Evolutionary conservation across 2,797 vertebrate species (phyloP), one percentile per base, ranked within the genome.

Genomic region (Orestias chungarensis): DNA sequence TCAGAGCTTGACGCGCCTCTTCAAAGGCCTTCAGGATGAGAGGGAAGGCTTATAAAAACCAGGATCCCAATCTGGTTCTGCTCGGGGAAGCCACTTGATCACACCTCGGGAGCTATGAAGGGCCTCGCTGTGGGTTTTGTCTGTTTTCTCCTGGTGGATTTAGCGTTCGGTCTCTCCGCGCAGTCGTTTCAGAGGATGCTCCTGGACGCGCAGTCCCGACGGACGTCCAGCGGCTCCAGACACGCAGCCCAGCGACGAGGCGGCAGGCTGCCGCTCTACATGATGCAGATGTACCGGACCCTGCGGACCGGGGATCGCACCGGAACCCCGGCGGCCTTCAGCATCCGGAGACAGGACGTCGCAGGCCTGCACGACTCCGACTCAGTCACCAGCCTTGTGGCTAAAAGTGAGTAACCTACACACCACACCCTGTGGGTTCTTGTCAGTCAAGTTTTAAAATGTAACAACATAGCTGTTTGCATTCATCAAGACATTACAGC

Each of bases 381-480:
- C 74, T 93, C 93, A 0, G 94, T 96, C 8, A 75, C 94, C 82
- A 96, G 95, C 80, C 89, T 96, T 1, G 88, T 90, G 3, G 95
- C 95, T 0, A 95, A 95, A 87, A 92, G 96, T 96, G 77, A 94
- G 95, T n/a, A n/a, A n/a, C n/a, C n/a, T n/a, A n/a, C n/a, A n/a
- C n/a, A n/a, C n/a, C n/a, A n/a, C n/a, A n/a, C n/a, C n/a, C n/a
- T n/a, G n/a, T n/a, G n/a, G n/a, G n/a, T n/a, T n/a, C n/a, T n/a
- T n/a, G n/a, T n/a, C n/a, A n/a, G n/a, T n/a, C n/a, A n/a, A n/a
- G n/a, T n/a, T n/a, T n/a, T n/a, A n/a, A n/a, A n/a, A n/a, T n/a
- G n/a, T n/a, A n/a, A n/a, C n/a, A n/a, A n/a, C n/a, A n/a, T n/a
- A n/a, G n/a, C n/a, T n/a, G n/a, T n/a, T n/a, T n/a, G n/a, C n/a